Evolutionary conservation across 2,888 invertebrate species (phyloP).

Genomic region (Elgonia sp.): DNA sequence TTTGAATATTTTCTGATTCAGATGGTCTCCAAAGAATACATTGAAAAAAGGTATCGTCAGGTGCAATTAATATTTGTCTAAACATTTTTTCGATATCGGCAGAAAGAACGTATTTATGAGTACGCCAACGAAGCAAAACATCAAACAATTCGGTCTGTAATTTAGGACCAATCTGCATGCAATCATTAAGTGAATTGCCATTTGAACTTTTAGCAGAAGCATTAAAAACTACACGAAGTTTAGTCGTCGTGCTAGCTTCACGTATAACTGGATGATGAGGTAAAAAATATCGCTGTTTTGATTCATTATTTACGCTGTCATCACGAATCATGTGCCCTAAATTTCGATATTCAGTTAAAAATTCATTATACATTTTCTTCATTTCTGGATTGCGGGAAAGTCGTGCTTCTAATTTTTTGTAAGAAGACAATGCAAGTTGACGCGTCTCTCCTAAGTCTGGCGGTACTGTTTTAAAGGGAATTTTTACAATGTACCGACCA

Average conservation of each 20-base stretch:
- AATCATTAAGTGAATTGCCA: conserved; percentile 29
- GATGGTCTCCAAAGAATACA: conserved; percentile 37
- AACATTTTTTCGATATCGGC: conserved; percentile 36
- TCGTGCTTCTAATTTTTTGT: background rate
- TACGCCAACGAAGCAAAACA: conserved; percentile 27
- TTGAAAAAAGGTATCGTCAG: conserved; percentile 35
- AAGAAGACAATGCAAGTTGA: background rate
- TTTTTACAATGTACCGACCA: conserved; percentile 39
- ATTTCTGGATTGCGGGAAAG: background rate
- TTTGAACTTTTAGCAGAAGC: conserved; percentile 12
- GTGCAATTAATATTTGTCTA: conserved; percentile 16
- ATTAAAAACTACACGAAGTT: conserved; percentile 17
- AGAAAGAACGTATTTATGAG: background rate
- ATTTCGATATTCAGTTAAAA: conserved; percentile 15
- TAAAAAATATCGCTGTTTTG: conserved; percentile 3
- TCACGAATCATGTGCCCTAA: conserved; percentile 34
- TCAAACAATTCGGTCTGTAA: conserved; percentile 17
- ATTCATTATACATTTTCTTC: conserved; percentile 17
- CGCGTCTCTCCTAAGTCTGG: conserved; percentile 13
- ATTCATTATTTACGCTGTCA: background rate
- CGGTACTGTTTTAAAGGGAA: conserved; percentile 2
- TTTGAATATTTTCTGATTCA: background rate
- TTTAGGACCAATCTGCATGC: conserved; percentile 18
- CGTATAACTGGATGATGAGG: conserved; percentile 26
- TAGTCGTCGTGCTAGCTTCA: background rate